Base-by-base conservation (phyloP, 2,888 invertebrate species). In the Leptopterna dolabrata region DNA sequence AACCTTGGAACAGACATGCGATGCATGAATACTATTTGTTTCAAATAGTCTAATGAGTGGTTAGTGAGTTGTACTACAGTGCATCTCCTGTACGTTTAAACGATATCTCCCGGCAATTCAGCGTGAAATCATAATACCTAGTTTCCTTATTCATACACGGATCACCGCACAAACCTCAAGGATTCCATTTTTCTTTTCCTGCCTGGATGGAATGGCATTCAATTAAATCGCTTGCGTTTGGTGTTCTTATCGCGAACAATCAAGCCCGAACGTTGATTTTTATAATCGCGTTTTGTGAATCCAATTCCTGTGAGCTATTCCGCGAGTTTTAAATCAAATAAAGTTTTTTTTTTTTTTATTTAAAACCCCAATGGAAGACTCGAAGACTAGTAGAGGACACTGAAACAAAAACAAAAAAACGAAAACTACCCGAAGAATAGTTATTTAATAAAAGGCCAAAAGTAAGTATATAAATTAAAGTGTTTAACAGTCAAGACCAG, bases 401-500 rank as follows among this genome's bases (percentile, higher is more conserved):
- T 36, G 7, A 36, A 2, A 36, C 36, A 36, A 36, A 19, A 63
- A 19, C 63, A 63, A 24, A n/a, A 55, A 55, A 27, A 63, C 4
- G 63, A 63, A 63, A 63, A 24, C 27, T 4, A 0, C 63, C 63
- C 63, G 16, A 36, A 41, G 73, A 71, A 73, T 73, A 73, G 43
- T 73, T 73, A 85, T 85, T 85, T 85, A 73, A 85, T 85, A 43
- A 85, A 85, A 41, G 85, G 71, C 43, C 29, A 43, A 85, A 63
- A 63, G 43, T 47, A 85, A 73, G 73, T 71, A 84, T 84, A 84
- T 71, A 73, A 73, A 85, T 85, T 85, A 85, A 71, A 85, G 85
- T 45, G 85, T 85, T 85, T 85, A 85, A 85, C 85, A 85, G 85
- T 85, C 55, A 85, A 85, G 85, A 85, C 85, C 85, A 85, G 85